Evolutionary conservation across 1,140 invertebrate genomes (phyloP), one percentile per base, ranked within the genome.

Genomic region (Solenopsis fugax): DNA sequence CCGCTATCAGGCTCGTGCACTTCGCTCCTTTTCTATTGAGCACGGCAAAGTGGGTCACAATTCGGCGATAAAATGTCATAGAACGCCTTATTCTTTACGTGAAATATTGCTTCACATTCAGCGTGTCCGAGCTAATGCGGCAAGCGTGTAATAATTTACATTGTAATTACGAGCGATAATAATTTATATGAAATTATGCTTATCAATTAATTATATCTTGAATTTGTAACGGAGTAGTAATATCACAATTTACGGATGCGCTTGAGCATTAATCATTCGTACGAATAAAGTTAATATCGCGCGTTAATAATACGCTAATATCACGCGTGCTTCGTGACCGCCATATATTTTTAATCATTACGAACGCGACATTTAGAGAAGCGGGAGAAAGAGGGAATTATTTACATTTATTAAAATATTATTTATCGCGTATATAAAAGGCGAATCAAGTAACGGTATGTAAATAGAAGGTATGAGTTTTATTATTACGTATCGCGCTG

Each of bases 121-220:
- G 21, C 21, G 18, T 45, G 18, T 56, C 21, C 50, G 5, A n/a
- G 56, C 41, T 45, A 58, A 71, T 37, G 13, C 21, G 18, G 5
- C 18, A 71, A 18, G 54, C 12, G 2, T 48, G 18, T 52, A 29
- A 56, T 58, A 60, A 75, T 48, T 73, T 60, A 60, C 34, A 56
- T 58, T 56, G 1, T 65, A 69, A 81, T 81, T 71, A 71, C 13
- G n/a, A 48, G 10, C 21, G 18, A 2, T 16, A 73, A 48, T 37
- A 60, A 73, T 58, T 73, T 10, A 73, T 37, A 29, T 73, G 2
- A 34, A 60, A 73, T 84, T 60, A 37, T 50, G n/a, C 41, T 48
- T 41, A 18, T 60, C 54, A 34, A 60, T 75, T 50, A 73, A 60
- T 84, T 75, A 75, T 60, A 60, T 75, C 65, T 69, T 10, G 41